Conservation (phyloP, 1,140 invertebrate species). For the Nomia melanderi region DNA sequence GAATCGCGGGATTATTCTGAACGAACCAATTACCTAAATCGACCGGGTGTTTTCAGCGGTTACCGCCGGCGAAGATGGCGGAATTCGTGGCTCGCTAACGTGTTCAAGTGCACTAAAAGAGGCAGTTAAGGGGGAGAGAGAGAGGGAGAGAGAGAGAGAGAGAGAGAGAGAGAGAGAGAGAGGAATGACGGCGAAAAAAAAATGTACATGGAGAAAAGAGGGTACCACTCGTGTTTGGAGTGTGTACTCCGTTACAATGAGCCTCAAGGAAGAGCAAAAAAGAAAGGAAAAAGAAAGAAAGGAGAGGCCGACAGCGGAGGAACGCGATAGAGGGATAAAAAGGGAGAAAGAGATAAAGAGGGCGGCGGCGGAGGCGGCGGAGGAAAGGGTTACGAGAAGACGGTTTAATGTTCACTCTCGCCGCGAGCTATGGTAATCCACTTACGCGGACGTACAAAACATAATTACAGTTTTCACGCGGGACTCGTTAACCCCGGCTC, state of each 20-base stretch:
- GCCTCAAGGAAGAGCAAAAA: slow-evolving; percentile 1
- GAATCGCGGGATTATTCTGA: neutral
- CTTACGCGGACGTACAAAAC: slow-evolving; percentile 7
- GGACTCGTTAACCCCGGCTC: slow-evolving; percentile 5
- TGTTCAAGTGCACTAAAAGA: neutral
- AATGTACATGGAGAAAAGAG: slow-evolving; percentile 32
- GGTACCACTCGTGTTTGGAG: slow-evolving; percentile 33
- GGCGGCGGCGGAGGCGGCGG: neutral
- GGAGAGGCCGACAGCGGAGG: neutral
- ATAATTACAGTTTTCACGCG: slow-evolving; percentile 30
- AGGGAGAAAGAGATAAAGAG: neutral
- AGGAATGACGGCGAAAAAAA: slow-evolving; percentile 6
- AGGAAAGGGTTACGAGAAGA: slow-evolving; percentile 10
- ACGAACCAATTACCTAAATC: neutral
- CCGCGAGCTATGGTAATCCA: slow-evolving; percentile 30
- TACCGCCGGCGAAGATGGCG: neutral
- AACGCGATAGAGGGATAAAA: neutral
- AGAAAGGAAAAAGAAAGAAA: too few species aligned
- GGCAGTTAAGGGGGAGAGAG: slow-evolving; percentile 10
- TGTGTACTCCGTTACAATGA: slow-evolving; percentile 43
- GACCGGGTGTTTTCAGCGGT: neutral
- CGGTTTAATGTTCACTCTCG: slow-evolving; percentile 19
- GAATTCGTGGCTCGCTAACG: neutral
- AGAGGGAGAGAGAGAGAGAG: too few species aligned
- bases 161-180: too few species aligned